Evolutionary conservation across 2,888 invertebrate species (phyloP), one percentile per base, ranked within the genome.

Genomic region (Sarcophaga carnaria): DNA sequence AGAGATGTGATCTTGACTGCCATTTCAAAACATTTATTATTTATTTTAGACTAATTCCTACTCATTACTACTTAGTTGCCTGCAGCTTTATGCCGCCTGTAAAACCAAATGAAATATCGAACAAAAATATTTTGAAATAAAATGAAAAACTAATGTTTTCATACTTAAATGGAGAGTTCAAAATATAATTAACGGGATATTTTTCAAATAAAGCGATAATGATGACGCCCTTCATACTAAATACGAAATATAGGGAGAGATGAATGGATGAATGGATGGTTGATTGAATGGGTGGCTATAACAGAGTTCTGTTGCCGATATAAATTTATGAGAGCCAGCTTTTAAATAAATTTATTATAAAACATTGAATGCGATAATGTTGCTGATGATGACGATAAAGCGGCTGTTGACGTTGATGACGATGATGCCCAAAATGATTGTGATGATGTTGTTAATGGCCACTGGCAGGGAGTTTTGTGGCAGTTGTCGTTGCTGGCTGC

Each of bases 101-200:
- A n/a, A n/a, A 45, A 67, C n/a, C 20, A 82, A 82, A 82, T 82
- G 64, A 66, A 77, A 71, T 71, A 77, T 82, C 64, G 49, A 74
- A 79, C 63, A 83, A 63, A 63, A 79, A 83, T 75, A 25, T 59
- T 66, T 62, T 3, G 59, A 75, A 63, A 83, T 59, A 27, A 37
- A 37, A 37, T 2, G 37, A 10, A 37, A 37, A 74, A 83, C 83
- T 74, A 74, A 78, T 69, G 72, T 63, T 83, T 72, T 78, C 45
- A 79, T 49, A 80, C 64, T 64, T 71, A 80, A 80, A 79, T 80
- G 20, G 70, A 84, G 70, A 84, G 71, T 79, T 70, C 63, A 70
- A 80, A 80, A 66, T 84, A 64, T 71, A 80, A 80, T 80, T 80
- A 75, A 84, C 79, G 64, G 75, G 54, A 45, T 80, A 80, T 80